Evolutionary conservation across 2,113 vertebrate genomes (phyloP), one percentile per base, ranked within the genome.

Genomic region (Oryzias curvinotus): DNA sequence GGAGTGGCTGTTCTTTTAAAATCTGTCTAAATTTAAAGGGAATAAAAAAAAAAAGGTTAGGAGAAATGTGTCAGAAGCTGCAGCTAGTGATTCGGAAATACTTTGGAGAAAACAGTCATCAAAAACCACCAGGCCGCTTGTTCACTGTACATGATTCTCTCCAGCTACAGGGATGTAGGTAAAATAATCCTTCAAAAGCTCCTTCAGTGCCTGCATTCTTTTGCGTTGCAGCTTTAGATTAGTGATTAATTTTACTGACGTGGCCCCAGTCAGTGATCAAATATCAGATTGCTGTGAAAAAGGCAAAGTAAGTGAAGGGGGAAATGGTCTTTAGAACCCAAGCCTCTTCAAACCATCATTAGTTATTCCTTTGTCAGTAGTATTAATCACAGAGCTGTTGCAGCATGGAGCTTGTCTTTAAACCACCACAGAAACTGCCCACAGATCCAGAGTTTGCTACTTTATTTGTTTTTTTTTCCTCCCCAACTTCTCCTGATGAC

Each of bases 321-420:
- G 90, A 92, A 92, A 92, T 80, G 84, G 86, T 89, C 83, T 91
- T 90, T 88, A 84, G 82, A 87, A 84, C 81, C 70, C 71, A 69
- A 70, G 88, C 83, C 86, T 91, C 87, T 85, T 88, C 89, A 84
- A 91, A 91, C 84, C 78, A 91, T 91, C 90, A 91, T 83, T 87
- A 80, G 85, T 90, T 88, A 86, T 81, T 82, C 74, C 77, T 79
- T 84, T 89, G 89, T 87, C 88, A 88, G 86, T 75, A 78, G 79
- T 86, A 91, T 92, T 90, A 89, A 91, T 91, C 90, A 89, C 80
- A 71, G 73, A 71, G 77, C 81, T 65, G 77, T 75, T 79, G 83
- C 71, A 42, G 75, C 60, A 61, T 48, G 77, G 14, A 56, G 72
- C 52, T 50, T 74, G 56, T 67, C 49, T 68, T 63, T 75, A 59